Conservation (phyloP, 2,797 vertebrate species). For the Jordanella pulchra region DNA sequence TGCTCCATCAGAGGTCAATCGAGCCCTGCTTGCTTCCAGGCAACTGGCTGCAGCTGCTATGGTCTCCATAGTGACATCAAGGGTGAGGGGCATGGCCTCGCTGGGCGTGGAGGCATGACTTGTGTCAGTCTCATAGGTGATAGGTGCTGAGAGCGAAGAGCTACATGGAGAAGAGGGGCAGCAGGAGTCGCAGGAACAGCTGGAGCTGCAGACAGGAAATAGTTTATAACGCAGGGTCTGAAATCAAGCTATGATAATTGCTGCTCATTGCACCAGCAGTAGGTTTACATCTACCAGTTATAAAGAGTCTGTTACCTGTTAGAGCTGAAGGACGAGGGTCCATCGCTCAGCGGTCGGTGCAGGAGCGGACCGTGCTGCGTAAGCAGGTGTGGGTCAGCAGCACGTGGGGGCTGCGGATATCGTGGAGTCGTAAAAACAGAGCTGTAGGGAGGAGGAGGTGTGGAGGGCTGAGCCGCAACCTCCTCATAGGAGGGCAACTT, state of each 20-base stretch:
- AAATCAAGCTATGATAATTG: neutral
- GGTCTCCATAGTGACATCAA: slow-evolving; percentile 64
- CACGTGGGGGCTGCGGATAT: slow-evolving; percentile 71
- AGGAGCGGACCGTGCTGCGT: slow-evolving; percentile 80
- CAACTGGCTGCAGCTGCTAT: slow-evolving; percentile 33
- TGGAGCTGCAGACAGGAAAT: slow-evolving; percentile 67
- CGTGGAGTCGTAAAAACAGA: slow-evolving; percentile 76
- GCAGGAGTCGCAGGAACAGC: slow-evolving; percentile 89
- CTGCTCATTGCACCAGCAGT: no score
- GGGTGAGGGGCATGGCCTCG: slow-evolving; percentile 58
- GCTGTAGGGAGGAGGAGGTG: slow-evolving; percentile 92
- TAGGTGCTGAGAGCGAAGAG: slow-evolving; percentile 82
- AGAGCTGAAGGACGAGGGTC: slow-evolving; percentile 84
- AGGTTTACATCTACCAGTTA: neutral
- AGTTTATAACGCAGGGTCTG: neutral
- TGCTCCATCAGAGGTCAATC: slow-evolving; percentile 4
- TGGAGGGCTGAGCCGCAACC: slow-evolving; percentile 87
- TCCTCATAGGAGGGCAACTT: slow-evolving; percentile 95
- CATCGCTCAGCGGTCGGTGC: slow-evolving; percentile 74
- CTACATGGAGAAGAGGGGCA: slow-evolving; percentile 86
- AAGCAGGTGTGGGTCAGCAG: slow-evolving; percentile 76
- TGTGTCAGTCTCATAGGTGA: slow-evolving; percentile 84
- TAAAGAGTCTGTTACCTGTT: slow-evolving; percentile 69
- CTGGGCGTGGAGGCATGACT: slow-evolving; percentile 84
- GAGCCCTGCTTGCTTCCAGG: slow-evolving; percentile 31